These are phyloP conservation scores for Drosophila oshimai DNA, from an alignment of 1,140 invertebrate species.

Conservation along the genomic window DNA sequence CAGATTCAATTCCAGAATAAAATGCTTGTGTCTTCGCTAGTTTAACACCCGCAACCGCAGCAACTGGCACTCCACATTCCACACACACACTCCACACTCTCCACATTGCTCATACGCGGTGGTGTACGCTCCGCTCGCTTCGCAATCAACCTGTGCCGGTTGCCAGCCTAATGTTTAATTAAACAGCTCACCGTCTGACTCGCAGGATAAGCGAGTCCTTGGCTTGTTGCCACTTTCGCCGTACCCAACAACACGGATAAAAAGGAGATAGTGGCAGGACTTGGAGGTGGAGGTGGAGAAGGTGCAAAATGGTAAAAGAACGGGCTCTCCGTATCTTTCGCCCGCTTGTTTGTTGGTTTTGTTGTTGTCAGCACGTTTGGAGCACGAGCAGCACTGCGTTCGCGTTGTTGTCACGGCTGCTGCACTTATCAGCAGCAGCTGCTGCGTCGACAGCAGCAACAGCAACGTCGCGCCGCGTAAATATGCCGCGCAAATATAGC, in stretches of 20 bases:
- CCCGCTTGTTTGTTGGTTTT: constrained; percentile 51
- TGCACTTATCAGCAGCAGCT: constrained; percentile 48
- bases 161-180: constrained; percentile 50
- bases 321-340: constrained; percentile 9
- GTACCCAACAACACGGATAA: background rate
- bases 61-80: background rate
- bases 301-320: background rate
- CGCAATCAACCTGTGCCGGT: constrained; percentile 27
- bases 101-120: constrained; percentile 27
- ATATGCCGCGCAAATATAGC: constrained; percentile 60
- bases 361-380: constrained; percentile 57
- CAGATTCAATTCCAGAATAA: background rate
- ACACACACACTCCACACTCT: no score
- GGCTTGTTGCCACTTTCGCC: constrained; percentile 7
- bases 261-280: background rate
- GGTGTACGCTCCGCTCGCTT: no score
- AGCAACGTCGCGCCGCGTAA: constrained; percentile 17
- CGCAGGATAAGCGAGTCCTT: constrained; percentile 40
- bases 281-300: background rate
- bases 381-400: constrained; percentile 5
- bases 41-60: background rate
- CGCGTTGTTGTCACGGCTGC: constrained; percentile 38
- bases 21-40: background rate
- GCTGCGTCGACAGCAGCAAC: constrained; percentile 19
- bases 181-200: constrained; percentile 40